Evolutionary conservation across 2,888 invertebrate species (phyloP).

Genomic region (Auanema freiburgensis): DNA sequence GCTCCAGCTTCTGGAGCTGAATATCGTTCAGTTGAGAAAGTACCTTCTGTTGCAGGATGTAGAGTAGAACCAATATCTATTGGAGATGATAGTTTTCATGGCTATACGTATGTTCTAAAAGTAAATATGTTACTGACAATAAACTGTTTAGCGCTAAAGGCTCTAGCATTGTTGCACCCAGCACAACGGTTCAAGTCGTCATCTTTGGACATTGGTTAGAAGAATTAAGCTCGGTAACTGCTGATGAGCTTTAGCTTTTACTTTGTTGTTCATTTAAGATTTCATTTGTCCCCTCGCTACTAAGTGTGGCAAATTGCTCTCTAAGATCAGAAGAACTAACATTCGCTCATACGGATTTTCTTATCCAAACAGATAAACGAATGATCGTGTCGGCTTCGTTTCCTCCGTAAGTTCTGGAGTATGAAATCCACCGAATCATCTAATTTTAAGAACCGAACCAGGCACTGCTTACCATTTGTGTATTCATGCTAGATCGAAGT

Average conservation of each 20-base stretch:
- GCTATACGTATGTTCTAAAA: too few relatives aligned
- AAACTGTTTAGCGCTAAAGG: too few relatives aligned
- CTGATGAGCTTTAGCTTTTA: too few relatives aligned
- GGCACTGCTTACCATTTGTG: conserved; percentile 9
- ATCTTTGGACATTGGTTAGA: conserved; percentile 15
- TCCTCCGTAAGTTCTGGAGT: neutral
- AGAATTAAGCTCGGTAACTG: conserved; percentile 10
- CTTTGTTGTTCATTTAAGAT: too few relatives aligned
- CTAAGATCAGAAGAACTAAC: too few relatives aligned
- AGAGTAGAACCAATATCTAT: conserved; percentile 17
- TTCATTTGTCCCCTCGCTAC: too few relatives aligned
- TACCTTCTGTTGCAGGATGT: conserved; percentile 7
- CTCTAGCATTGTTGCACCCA: too few relatives aligned
- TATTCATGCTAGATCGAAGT: too few relatives aligned
- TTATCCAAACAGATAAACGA: conserved; percentile 14
- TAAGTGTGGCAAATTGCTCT: too few relatives aligned
- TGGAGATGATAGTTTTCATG: too few relatives aligned
- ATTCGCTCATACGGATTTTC: conserved; percentile 1
- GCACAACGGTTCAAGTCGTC: conserved; percentile 15
- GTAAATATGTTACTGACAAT: too few relatives aligned
- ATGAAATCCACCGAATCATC: neutral
- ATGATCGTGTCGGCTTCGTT: conserved; percentile 12
- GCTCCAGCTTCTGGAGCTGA: neutral
- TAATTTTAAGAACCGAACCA: conserved; percentile 4
- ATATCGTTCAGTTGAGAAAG: conserved; percentile 9